Base-by-base conservation (phyloP, 1,140 invertebrate genomes). In the Phymastichus coffea region DNA sequence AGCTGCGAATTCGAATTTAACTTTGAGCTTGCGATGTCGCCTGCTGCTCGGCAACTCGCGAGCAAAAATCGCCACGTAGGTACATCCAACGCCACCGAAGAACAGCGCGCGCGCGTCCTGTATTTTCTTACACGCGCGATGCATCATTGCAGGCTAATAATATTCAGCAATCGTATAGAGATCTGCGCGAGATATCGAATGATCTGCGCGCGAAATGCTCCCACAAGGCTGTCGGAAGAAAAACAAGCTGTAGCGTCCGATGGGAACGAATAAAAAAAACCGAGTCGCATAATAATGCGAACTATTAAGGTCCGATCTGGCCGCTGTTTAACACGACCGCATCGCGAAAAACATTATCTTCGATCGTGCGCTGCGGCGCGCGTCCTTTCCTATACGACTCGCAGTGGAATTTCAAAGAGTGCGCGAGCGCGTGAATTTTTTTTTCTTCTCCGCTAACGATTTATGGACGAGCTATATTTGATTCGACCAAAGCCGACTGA, bases 151-250 rank as follows among this genome's bases (percentile, higher is more conserved):
- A n/a, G n/a, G n/a, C 37, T 47, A 30, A 48, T 56, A 35, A 56
- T 56, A 56, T 56, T 56, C 54, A 56, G 54, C 37, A 56, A 47
- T 56, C 47, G 54, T 56, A 56, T 41, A 56, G 22, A 28, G 26
- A 30, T 14, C 38, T 15, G 37, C 22, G 48, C 10, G 7, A 15
- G 17, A 4, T 40, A 43, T 43, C 25, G 15, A 30, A 1, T 14
- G 25, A 44, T 44, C n/a, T n/a, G 22, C 43, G 37, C 14, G 8
- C 3, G 52, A 12, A 37, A 47, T 37, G 35, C 54, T 46, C 44
- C 40, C 19, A 9, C 43, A 33, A 55, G 28, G 30, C 53, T 22
- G 22, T 9, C 19, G 10, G 9, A 17, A 22, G 38, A 19, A 40
- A 14, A 41, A 46, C 28, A 46, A 23, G 41, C 41, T 12, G 25